Base-by-base conservation (phyloP, 2,113 vertebrate species). In the Paraplagusia blochii region DNA sequence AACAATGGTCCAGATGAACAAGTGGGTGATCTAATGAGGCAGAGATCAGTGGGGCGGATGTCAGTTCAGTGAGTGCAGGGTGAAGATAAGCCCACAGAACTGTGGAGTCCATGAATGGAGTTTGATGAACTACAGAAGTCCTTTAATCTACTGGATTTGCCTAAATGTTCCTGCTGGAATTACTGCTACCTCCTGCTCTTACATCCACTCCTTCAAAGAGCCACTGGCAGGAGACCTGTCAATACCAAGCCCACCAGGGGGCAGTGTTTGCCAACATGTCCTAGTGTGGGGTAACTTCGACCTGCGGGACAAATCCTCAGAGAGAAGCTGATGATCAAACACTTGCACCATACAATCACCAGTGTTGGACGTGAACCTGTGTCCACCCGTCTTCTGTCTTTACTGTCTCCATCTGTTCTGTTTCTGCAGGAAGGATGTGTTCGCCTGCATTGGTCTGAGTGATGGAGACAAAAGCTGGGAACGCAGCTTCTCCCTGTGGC, bases 401-500 rank as follows among this genome's bases (percentile, higher is more conserved):
- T 29, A n/a, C n/a, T n/a, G n/a, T n/a, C n/a, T n/a, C n/a, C n/a
- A n/a, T n/a, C n/a, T n/a, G n/a, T n/a, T 73, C 56, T 11, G 33
- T 69, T 49, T 58, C 47, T 63, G 69, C 82, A 99, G 96, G 58
- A 94, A 91, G 79, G 88, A 94, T 14, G 88, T 92, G 44, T 92
- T 98, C 72, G 91, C 91, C 71, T 99, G 97, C 80, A 98, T 99
- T 48, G 96, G 97, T 42, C 90, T 98, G 53, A 88, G 94, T 4
- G 93, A 98, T 62, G 95, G 93, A 29, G 97, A 99, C 84, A 82
- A 85, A 0, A 95, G 93, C 48, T 99, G 97, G 97, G 90, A 89
- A 45, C 90, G 72, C 38, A 92, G 84, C 53, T 93, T 94, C 78
- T 89, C 89, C 0, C 92, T 92, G 19, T 96, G 95, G 96, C 97